These are phyloP conservation scores for Orthonychiurus folsomi DNA, from an alignment of 2,888 invertebrate genomes.

Conservation along the genomic window DNA sequence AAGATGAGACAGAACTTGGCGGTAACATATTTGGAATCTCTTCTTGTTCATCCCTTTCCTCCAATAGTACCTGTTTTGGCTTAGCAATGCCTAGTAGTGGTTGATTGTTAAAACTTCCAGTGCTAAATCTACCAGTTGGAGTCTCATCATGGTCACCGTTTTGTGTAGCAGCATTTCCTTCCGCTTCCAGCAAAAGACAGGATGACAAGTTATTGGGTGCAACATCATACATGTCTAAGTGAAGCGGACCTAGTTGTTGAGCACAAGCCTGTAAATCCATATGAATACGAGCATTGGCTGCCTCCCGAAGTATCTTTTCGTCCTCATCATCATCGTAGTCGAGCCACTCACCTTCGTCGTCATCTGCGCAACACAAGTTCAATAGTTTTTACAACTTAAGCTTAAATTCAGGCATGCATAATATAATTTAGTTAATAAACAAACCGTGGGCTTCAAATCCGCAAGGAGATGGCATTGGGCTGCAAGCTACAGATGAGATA, in stretches of 20 bases:
- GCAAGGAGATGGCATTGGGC: slow-evolving; percentile 2
- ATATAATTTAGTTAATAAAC: too few relatives aligned
- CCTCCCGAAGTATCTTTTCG: too few relatives aligned
- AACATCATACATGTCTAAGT: background rate
- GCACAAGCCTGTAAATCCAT: too few relatives aligned
- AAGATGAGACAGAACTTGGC: background rate
- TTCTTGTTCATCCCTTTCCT: background rate
- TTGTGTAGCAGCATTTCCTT: background rate
- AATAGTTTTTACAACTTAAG: too few relatives aligned
- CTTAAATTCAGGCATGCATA: too few relatives aligned
- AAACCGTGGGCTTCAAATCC: background rate
- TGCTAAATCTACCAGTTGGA: background rate
- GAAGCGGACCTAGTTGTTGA: background rate
- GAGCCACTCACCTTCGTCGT: too few relatives aligned
- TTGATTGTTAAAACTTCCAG: too few relatives aligned
- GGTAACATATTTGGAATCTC: too few relatives aligned
- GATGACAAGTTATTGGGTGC: background rate
- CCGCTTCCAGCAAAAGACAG: background rate
- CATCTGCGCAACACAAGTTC: too few relatives aligned
- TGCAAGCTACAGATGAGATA: slow-evolving; percentile 3
- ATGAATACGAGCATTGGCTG: too few relatives aligned
- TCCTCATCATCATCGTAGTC: too few relatives aligned
- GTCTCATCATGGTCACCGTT: background rate
- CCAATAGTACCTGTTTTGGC: background rate
- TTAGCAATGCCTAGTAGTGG: background rate